Conservation (phyloP, 2,113 vertebrate genomes). For the Gymnarchus niloticus region DNA sequence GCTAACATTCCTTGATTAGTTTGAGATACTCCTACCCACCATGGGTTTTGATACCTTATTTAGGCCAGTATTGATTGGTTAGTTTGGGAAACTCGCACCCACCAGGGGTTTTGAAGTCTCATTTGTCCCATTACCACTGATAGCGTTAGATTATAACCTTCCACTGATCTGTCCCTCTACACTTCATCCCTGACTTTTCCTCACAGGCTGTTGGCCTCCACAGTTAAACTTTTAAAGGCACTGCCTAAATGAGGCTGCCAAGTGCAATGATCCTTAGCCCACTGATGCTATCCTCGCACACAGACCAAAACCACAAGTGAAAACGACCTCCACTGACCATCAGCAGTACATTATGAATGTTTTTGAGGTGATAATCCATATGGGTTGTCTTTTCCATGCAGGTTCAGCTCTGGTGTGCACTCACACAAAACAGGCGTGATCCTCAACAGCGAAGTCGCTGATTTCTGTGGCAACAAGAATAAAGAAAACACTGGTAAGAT, state of each 20-base stretch:
- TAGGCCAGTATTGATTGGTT: too few relatives aligned
- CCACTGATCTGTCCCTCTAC: not conserved
- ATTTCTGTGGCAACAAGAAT: conserved; percentile 67
- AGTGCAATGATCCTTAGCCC: not conserved
- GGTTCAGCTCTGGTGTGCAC: conserved; percentile 81
- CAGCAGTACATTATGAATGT: conserved; percentile 55
- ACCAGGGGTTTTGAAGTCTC: too few relatives aligned
- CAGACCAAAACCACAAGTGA: not conserved
- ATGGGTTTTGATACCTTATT: too few relatives aligned
- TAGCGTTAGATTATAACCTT: not conserved
- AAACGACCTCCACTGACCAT: not conserved
- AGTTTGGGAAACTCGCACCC: too few relatives aligned
- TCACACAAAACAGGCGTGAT: conserved; percentile 80
- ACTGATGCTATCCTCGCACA: not conserved
- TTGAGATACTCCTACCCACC: too few relatives aligned
- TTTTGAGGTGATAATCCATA: conserved; percentile 16
- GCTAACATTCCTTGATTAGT: too few relatives aligned
- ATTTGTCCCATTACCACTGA: too few relatives aligned
- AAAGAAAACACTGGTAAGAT: conserved; percentile 57
- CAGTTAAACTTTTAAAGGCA: not conserved
- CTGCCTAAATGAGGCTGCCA: not conserved
- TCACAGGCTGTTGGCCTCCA: not conserved
- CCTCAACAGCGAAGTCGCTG: conserved; percentile 85
- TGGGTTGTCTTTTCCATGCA: conserved; percentile 39
- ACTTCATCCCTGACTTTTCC: not conserved